Evolutionary conservation across 1,140 invertebrate genomes (phyloP).

Genomic region (Plectrocnemia conspersa): DNA sequence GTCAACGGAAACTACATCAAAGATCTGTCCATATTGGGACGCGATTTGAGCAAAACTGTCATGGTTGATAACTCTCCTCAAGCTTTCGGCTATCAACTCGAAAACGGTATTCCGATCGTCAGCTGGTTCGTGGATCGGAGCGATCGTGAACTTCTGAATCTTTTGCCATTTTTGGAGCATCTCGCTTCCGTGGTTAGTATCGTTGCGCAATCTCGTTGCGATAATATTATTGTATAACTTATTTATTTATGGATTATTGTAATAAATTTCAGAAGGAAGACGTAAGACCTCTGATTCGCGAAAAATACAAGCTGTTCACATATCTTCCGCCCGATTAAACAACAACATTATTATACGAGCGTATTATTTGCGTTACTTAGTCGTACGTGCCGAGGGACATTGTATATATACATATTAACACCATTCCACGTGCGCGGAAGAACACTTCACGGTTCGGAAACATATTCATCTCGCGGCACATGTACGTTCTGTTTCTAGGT

Average conservation of each 20-base stretch:
- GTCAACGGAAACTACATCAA: constrained; percentile 97
- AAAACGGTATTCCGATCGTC: constrained; percentile 96
- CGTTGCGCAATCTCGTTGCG: not conserved
- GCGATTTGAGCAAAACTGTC: constrained; percentile 87
- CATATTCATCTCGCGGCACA: too few relatives aligned
- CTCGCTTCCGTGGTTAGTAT: constrained; percentile 67
- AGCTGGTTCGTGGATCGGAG: constrained; percentile 93
- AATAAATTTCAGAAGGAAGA: constrained; percentile 70
- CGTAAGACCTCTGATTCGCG: constrained; percentile 83
- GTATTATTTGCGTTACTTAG: too few relatives aligned
- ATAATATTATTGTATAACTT: not conserved
- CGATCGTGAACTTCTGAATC: constrained; percentile 87
- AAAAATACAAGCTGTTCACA: constrained; percentile 83
- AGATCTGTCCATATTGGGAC: constrained; percentile 86
- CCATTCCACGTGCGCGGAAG: too few relatives aligned
- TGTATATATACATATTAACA: too few relatives aligned
- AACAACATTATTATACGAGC: too few relatives aligned
- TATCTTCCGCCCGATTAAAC: constrained; percentile 80
- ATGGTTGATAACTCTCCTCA: constrained; percentile 88
- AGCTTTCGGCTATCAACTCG: constrained; percentile 66
- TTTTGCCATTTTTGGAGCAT: constrained; percentile 90
- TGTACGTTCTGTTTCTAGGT: too few relatives aligned
- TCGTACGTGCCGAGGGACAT: too few relatives aligned
- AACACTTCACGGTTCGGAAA: too few relatives aligned
- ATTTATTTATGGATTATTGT: not conserved